Evolutionary conservation across 2,888 invertebrate genomes (phyloP).

Genomic region (Rotaria macrura): DNA sequence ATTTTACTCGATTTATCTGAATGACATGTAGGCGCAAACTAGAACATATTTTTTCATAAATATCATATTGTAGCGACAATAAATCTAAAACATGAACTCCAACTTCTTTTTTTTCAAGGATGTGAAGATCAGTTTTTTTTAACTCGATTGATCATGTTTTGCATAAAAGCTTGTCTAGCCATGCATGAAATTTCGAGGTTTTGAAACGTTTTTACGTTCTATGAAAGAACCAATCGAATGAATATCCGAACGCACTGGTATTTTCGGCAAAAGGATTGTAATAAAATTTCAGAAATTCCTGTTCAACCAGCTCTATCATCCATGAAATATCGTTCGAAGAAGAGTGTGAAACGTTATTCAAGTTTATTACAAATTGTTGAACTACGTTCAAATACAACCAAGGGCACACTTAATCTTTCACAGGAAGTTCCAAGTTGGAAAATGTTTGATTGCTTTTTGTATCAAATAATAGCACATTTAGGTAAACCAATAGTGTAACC

Average conservation of each 20-base stretch:
- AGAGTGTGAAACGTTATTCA: slow-evolving; percentile 60
- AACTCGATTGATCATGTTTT: no score
- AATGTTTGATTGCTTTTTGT: slow-evolving; percentile 62
- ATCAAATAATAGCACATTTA: slow-evolving; percentile 56
- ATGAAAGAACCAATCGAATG: slow-evolving; percentile 16
- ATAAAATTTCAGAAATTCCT: background rate
- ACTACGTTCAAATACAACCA: slow-evolving; percentile 41
- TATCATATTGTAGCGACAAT: no score
- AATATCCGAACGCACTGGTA: background rate
- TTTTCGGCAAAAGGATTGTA: background rate
- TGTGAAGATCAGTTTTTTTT: no score
- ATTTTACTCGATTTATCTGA: no score
- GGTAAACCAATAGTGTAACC: slow-evolving; percentile 42
- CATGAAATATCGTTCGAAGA: slow-evolving; percentile 56
- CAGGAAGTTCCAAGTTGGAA: slow-evolving; percentile 59
- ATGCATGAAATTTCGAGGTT: no score
- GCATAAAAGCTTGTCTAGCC: no score
- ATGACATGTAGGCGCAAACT: no score
- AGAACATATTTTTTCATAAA: no score
- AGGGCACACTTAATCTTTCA: slow-evolving; percentile 44
- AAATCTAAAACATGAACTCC: no score
- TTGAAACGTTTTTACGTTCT: background rate
- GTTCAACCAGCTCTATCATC: slow-evolving; percentile 41
- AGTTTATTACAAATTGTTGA: slow-evolving; percentile 55
- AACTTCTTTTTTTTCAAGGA: no score